Evolutionary conservation across 2,888 invertebrate species (phyloP).

Genomic region (Ryuthela nishihirai): DNA sequence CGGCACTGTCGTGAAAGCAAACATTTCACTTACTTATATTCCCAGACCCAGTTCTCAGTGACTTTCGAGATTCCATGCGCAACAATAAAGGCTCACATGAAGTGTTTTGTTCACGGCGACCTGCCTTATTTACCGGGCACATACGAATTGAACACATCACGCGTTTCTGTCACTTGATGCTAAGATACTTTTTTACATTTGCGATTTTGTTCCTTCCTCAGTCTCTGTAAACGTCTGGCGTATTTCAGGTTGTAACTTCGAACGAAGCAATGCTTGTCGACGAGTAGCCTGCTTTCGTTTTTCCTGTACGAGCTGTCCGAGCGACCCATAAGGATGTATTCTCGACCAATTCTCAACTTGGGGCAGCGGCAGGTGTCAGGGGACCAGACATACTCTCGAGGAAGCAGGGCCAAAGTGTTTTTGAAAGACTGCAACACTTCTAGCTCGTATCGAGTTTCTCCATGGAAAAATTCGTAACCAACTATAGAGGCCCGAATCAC

Average conservation of each 20-base stretch:
- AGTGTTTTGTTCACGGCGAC: too few species aligned
- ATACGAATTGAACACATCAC: too few species aligned
- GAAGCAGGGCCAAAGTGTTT: constrained; percentile 43
- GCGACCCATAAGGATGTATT: constrained; percentile 44
- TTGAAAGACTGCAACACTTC: constrained; percentile 45
- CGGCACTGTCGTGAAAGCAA: too few species aligned
- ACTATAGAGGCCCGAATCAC: constrained; percentile 39
- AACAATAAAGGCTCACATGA: too few species aligned
- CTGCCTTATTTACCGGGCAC: too few species aligned
- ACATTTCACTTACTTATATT: too few species aligned
- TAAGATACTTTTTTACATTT: constrained; percentile 46
- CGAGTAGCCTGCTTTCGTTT: constrained; percentile 42
- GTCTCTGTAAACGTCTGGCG: constrained; percentile 40
- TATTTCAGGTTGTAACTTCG: constrained; percentile 40
- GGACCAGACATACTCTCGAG: constrained; percentile 44
- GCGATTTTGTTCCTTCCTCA: constrained; percentile 42
- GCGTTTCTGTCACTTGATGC: too few species aligned
- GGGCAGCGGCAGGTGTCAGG: constrained; percentile 42
- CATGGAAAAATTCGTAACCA: constrained; percentile 39
- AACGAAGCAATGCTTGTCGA: constrained; percentile 42
- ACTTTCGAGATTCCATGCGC: too few species aligned
- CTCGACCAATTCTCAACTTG: constrained; percentile 38
- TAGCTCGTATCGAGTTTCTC: constrained; percentile 43
- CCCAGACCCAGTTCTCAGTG: too few species aligned
- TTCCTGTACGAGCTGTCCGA: constrained; percentile 40